Conservation (phyloP, 2,797 vertebrate genomes). For the Gallinago nigripennis region DNA sequence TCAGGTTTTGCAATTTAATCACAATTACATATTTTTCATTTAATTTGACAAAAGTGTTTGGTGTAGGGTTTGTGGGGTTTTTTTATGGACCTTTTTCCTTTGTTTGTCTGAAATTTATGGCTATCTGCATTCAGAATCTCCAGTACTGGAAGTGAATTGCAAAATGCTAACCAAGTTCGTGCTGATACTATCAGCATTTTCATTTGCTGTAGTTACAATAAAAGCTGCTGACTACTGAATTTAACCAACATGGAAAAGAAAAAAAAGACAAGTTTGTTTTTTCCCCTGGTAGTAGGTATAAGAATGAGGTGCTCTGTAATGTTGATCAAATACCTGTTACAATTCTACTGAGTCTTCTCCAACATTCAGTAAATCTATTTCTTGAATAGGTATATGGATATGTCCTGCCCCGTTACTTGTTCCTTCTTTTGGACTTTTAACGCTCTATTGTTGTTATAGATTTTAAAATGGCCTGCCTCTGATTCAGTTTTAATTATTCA, state of each 20-base stretch:
- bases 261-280: background rate
- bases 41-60: background rate
- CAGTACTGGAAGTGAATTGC: background rate
- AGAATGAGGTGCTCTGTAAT: background rate
- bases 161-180: background rate
- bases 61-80: background rate
- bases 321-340: background rate
- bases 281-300: background rate
- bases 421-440: background rate
- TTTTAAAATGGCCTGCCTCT: background rate
- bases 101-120: background rate
- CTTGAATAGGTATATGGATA: background rate
- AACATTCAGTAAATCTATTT: background rate
- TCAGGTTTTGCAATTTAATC: background rate
- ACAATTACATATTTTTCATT: too few species aligned
- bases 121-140: background rate
- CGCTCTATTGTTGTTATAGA: background rate
- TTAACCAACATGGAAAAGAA: background rate
- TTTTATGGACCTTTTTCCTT: background rate
- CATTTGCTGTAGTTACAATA: background rate
- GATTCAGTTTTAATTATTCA: background rate
- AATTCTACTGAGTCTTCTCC: background rate
- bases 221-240: background rate
- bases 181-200: background rate
- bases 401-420: background rate